Evolutionary conservation across 2,888 invertebrate species (phyloP).

Genomic region (Dione vanillae): DNA sequence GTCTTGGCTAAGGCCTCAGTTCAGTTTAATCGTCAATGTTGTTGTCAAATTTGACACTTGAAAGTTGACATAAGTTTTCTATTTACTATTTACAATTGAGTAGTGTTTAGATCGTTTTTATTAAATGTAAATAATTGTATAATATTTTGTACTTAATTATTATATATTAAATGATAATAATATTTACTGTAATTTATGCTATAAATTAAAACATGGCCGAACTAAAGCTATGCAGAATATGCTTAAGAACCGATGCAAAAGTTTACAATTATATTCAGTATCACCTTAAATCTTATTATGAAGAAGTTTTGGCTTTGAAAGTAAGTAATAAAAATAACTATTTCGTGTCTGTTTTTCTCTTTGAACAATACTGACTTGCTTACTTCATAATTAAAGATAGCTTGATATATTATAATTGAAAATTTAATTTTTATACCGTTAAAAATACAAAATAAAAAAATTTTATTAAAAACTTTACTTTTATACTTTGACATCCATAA

Average conservation of each 20-base stretch:
- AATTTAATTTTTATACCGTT: not conserved
- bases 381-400: not conserved
- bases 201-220: constrained; percentile 45
- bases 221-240: constrained; percentile 67
- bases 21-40: no score
- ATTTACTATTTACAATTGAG: not conserved
- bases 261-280: constrained; percentile 60
- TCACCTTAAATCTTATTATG: constrained; percentile 66
- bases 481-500: no score
- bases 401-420: not conserved
- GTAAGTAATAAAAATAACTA: constrained; percentile 55
- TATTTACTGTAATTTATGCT: not conserved
- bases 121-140: not conserved
- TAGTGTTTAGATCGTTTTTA: not conserved
- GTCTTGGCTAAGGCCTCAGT: no score
- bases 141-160: not conserved
- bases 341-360: not conserved
- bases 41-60: not conserved
- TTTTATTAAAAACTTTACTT: not conserved
- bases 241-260: constrained; percentile 63
- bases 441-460: not conserved
- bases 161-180: not conserved
- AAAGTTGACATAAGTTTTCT: constrained; percentile 8
- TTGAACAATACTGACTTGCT: not conserved
- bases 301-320: constrained; percentile 65